phyloP scores from a whole-genome alignment of 2,888 invertebrate genomes.

The Polylopha cassiicola region DNA sequence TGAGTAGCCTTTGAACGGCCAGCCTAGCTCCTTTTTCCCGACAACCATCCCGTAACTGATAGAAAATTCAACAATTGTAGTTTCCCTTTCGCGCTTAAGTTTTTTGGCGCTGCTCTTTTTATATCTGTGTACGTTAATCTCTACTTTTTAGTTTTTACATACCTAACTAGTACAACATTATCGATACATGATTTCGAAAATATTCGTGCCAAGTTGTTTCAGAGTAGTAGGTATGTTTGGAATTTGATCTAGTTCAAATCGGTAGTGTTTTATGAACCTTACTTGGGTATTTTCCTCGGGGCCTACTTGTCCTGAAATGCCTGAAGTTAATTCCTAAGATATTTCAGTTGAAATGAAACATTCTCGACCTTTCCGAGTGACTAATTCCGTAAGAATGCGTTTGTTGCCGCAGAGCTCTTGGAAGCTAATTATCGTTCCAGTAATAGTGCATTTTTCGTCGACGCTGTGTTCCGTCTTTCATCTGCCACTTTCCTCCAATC shows the following conservation, averaged over 20 bases:
- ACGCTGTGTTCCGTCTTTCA: constrained; percentile 28
- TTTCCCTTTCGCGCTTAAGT: neutral
- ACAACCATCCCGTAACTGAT: constrained; percentile 26
- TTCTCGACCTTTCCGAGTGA: constrained; percentile 31
- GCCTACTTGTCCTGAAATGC: constrained; percentile 1
- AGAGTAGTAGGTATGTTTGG: no score
- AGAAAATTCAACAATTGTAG: constrained; percentile 16
- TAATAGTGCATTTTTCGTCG: constrained; percentile 31
- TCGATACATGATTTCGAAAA: no score
- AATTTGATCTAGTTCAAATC: no score
- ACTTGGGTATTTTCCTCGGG: no score
- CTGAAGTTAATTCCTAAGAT: no score
- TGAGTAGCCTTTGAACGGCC: constrained; percentile 34
- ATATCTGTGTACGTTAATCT: constrained; percentile 4
- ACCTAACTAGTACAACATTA: no score
- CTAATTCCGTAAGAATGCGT: constrained; percentile 35
- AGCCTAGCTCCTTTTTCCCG: constrained; percentile 27
- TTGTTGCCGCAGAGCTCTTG: constrained; percentile 15
- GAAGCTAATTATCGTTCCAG: constrained; percentile 23
- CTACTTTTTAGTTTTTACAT: no score
- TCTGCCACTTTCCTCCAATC: no score
- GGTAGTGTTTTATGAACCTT: no score
- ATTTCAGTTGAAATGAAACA: constrained; percentile 22
- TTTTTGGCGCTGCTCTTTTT: constrained; percentile 5
- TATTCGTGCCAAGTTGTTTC: no score